Evolutionary conservation across 2,797 vertebrate species (phyloP).

Genomic region (Emydoidea blandingii): DNA sequence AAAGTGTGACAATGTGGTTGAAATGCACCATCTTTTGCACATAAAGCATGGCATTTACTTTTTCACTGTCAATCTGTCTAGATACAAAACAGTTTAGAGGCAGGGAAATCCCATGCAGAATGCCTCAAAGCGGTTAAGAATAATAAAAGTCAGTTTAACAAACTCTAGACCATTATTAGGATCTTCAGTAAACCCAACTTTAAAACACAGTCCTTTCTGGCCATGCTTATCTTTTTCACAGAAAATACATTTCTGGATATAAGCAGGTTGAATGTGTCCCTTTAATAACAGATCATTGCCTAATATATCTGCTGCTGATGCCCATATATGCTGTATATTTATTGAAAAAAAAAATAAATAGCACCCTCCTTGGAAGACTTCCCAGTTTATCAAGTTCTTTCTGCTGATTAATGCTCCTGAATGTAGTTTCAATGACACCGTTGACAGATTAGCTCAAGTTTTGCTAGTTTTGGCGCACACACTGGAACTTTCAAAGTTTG

Average conservation of each 20-base stretch:
- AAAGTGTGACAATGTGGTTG: conserved; percentile 22
- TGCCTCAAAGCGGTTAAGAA: neutral
- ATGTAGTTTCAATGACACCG: neutral
- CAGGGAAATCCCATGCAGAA: neutral
- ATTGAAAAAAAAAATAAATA: neutral
- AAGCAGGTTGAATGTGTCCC: neutral
- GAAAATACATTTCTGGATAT: neutral
- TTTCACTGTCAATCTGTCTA: conserved; percentile 28
- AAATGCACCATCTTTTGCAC: conserved; percentile 19
- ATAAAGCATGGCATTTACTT: neutral
- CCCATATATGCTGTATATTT: accelerated
- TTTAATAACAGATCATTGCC: neutral
- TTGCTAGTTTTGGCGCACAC: neutral
- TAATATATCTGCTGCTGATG: accelerated
- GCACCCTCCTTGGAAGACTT: neutral
- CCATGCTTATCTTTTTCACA: neutral
- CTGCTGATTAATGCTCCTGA: neutral
- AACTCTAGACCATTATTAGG: neutral
- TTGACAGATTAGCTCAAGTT: neutral
- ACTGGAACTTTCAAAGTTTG: neutral
- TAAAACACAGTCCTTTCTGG: neutral
- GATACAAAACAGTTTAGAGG: conserved; percentile 9
- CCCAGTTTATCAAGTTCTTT: neutral
- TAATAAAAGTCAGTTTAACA: neutral
- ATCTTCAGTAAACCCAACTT: neutral